Evolutionary conservation across 2,797 vertebrate genomes (phyloP).

Genomic region (Liasis olivaceus): DNA sequence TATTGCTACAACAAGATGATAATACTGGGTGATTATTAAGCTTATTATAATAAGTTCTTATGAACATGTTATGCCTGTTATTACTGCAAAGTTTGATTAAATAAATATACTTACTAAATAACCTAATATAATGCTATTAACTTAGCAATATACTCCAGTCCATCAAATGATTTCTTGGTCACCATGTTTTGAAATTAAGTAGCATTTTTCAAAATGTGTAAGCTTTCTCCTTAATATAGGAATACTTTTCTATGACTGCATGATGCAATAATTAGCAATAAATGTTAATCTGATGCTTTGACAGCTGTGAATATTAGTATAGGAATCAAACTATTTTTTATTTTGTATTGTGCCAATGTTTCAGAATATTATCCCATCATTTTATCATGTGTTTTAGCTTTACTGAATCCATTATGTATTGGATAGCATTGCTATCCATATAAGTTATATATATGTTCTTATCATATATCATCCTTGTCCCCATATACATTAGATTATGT

Average conservation of each 20-base stretch:
- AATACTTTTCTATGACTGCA: neutral
- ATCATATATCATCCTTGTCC: neutral
- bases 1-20: neutral
- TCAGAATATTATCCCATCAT: neutral
- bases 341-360: neutral
- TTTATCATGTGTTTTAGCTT: neutral
- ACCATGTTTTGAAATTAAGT: neutral
- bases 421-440: neutral
- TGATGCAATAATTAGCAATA: conserved; percentile 17
- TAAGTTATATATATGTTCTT: neutral
- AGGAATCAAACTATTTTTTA: neutral
- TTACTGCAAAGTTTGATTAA: neutral
- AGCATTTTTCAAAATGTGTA: neutral
- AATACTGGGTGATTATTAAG: neutral
- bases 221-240: neutral
- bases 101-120: neutral
- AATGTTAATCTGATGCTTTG: neutral
- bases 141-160: neutral
- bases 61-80: neutral
- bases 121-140: conserved; percentile 6
- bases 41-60: conserved; percentile 5
- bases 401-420: neutral
- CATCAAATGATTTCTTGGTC: neutral
- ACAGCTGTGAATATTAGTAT: neutral
- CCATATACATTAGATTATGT: neutral